Base-by-base conservation (phyloP, 2,888 invertebrate genomes). In the Caenorhabditis afra region DNA sequence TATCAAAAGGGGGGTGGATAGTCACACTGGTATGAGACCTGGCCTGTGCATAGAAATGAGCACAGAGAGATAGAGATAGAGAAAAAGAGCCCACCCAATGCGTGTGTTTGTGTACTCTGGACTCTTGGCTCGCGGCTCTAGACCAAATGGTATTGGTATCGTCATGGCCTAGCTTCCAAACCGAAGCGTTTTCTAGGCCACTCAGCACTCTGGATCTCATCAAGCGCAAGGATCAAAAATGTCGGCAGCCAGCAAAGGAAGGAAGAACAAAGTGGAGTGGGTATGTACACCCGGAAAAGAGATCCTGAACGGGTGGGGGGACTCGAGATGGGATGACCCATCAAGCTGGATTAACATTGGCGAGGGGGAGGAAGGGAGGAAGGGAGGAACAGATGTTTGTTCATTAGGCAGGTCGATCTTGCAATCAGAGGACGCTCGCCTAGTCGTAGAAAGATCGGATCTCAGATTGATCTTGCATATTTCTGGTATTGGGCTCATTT, bases 1-100 rank as follows among this genome's bases (percentile, higher is more conserved):
- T 71, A 62, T 71, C 62, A 71, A 62, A 62, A 45, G 35, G 53
- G 61, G 7, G 7, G 7, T 8, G 37, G 70, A 70, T 70, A 62
- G 61, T 70, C 29, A 29, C 29, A 29, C 29, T 7, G 7, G 29
- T 29, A 29, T 29, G 29, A 29, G 29, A 7, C 29, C 7, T 7
- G 4, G 29, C n/a, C n/a, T n/a, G n/a, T n/a, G n/a, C n/a, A n/a
- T n/a, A n/a, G n/a, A n/a, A n/a, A n/a, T n/a, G n/a, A n/a, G n/a
- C 55, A 70, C 45, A 58, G 55, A 37, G 55, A 23, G 41, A 18
- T 23, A 67, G 41, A 47, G 62, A n/a, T n/a, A n/a, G n/a, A n/a
- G n/a, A n/a, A n/a, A n/a, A 7, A 29, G 29, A 29, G 29, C 29
- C 29, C 29, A 5, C 7, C 29, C 29, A 29, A 45, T 29, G 29